Evolutionary conservation across 1,140 invertebrate species (phyloP).

Genomic region (Venustaconcha ellipsiformis): DNA sequence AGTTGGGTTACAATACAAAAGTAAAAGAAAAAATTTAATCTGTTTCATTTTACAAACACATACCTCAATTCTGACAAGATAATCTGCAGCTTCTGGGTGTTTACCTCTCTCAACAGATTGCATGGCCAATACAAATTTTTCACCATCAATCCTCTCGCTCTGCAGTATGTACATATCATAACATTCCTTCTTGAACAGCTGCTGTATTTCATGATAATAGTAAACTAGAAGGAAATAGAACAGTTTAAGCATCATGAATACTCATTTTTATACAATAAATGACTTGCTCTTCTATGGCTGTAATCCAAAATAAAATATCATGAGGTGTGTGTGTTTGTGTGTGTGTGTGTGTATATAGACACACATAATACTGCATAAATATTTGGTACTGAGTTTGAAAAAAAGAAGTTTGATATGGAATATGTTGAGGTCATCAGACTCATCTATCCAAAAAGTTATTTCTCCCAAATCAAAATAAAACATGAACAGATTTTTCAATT

Average conservation of each 20-base stretch:
- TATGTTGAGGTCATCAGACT: no score
- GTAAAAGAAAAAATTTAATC: neutral
- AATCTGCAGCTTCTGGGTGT: constrained; percentile 4
- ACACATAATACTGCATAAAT: no score
- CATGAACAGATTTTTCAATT: no score
- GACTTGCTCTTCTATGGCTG: no score
- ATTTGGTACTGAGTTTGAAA: no score
- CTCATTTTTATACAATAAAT: no score
- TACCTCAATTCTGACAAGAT: constrained; percentile 34
- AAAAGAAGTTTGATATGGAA: no score
- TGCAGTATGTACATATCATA: constrained; percentile 61
- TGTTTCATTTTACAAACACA: neutral
- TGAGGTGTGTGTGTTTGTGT: no score
- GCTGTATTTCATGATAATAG: constrained; percentile 60
- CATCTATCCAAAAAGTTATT: no score
- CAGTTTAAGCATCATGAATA: neutral
- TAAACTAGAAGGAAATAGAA: constrained; percentile 50
- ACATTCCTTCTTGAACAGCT: constrained; percentile 57
- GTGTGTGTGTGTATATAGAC: no score
- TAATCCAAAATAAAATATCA: no score
- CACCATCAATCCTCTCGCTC: constrained; percentile 58
- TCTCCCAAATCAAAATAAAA: no score
- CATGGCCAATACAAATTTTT: constrained; percentile 57
- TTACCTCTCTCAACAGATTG: constrained; percentile 42
- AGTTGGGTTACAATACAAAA: neutral